Evolutionary conservation across 2,797 vertebrate genomes (phyloP).

Genomic region (Smutsia temminckii): DNA sequence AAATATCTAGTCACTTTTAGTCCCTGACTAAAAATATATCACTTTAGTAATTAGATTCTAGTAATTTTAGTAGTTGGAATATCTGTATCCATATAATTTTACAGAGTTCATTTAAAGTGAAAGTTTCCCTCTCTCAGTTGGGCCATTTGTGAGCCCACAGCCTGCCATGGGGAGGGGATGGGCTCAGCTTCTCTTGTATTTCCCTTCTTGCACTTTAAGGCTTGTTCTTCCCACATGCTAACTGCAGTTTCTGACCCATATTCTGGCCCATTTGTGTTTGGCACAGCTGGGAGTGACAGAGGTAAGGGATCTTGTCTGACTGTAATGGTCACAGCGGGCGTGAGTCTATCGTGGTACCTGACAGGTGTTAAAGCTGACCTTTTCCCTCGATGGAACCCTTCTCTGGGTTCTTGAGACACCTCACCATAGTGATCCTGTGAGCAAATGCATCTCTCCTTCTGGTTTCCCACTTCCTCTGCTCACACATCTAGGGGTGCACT

Average conservation of each 20-base stretch:
- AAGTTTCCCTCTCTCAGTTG: background rate
- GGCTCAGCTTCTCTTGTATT: background rate
- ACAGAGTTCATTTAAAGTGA: background rate
- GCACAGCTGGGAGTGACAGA: background rate
- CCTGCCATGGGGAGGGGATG: accelerated
- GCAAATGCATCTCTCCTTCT: background rate
- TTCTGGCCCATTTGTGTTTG: background rate
- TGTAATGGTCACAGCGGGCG: background rate
- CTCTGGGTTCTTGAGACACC: background rate
- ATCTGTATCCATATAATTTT: background rate
- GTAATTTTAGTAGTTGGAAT: background rate
- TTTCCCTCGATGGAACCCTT: background rate
- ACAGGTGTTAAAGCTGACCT: background rate
- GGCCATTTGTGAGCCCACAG: background rate
- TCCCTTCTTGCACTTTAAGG: background rate
- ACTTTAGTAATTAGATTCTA: background rate
- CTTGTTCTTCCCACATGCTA: background rate
- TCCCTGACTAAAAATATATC: background rate
- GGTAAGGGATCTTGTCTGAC: background rate
- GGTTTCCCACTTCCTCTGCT: background rate
- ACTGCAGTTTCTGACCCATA: background rate
- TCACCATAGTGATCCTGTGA: background rate
- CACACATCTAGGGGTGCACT: background rate
- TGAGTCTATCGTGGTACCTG: background rate
- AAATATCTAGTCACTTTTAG: background rate